Conservation (phyloP, 2,113 vertebrate genomes). For the Gasterosteus nipponicus region DNA sequence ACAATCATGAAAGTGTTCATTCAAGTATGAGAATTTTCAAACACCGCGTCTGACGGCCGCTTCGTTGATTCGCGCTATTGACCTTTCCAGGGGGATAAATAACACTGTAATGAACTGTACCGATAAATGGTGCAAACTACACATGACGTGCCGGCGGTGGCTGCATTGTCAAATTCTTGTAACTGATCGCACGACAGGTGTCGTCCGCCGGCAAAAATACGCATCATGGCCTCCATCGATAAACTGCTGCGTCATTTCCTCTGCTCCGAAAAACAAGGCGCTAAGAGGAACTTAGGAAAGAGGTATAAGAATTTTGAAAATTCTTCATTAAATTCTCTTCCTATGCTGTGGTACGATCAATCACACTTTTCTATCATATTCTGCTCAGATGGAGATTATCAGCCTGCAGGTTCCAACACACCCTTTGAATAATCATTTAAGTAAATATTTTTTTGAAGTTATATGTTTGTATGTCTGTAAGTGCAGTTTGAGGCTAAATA, state of each 20-base stretch:
- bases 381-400: not conserved
- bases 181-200: constrained; percentile 3
- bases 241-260: constrained; percentile 17
- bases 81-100: constrained; percentile 47
- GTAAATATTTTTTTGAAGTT: not conserved
- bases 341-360: not conserved
- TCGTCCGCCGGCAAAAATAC: too few species aligned
- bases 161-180: constrained; percentile 24
- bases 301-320: not conserved
- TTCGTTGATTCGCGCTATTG: constrained; percentile 45
- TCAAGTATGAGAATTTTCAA: constrained; percentile 51
- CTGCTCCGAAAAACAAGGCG: constrained; percentile 10
- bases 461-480: not conserved
- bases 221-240: too few species aligned
- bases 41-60: constrained; percentile 5
- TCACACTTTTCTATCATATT: not conserved
- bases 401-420: not conserved
- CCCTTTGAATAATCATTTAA: not conserved
- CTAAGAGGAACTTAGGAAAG: not conserved
- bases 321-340: not conserved
- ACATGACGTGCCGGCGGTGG: not conserved
- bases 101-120: constrained; percentile 31
- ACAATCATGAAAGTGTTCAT: constrained; percentile 50
- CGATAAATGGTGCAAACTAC: constrained; percentile 17
- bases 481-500: not conserved